Percentiles rank a stretch among this genome's conserved stretches.
Evolutionary conservation across 2,888 invertebrate genomes (phyloP).

Genomic region (Serrognathus titanus): DNA sequence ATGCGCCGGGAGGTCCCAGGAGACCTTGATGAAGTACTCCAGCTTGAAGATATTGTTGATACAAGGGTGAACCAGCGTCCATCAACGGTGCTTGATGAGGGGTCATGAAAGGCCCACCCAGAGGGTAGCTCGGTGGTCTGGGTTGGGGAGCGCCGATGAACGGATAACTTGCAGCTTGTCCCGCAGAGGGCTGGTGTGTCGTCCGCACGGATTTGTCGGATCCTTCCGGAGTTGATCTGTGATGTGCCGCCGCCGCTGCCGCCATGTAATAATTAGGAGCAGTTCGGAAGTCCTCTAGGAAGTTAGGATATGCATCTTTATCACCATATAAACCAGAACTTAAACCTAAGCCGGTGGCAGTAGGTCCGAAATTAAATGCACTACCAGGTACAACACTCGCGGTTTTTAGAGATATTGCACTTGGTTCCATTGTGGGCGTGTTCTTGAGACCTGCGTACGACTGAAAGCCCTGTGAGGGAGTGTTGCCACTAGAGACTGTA

Average conservation of each 20-base stretch:
- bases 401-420: slow-evolving; percentile 62
- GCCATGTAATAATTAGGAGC: slow-evolving; percentile 59
- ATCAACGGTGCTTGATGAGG: slow-evolving; percentile 51
- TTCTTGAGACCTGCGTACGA: slow-evolving; percentile 57
- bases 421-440: slow-evolving; percentile 41
- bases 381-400: slow-evolving; percentile 74
- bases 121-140: slow-evolving; percentile 55
- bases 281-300: slow-evolving; percentile 66
- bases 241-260: slow-evolving; percentile 51
- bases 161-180: slow-evolving; percentile 51
- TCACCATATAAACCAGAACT: slow-evolving; percentile 59
- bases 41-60: slow-evolving; percentile 70
- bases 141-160: slow-evolving; percentile 61
- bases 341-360: slow-evolving; percentile 58
- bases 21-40: slow-evolving; percentile 52
- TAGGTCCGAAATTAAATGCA: slow-evolving; percentile 79
- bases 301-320: slow-evolving; percentile 64
- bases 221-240: slow-evolving; percentile 50
- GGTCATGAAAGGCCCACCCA: slow-evolving; percentile 61
- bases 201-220: slow-evolving; percentile 41
- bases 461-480: slow-evolving; percentile 54
- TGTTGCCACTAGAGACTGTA: slow-evolving; percentile 25
- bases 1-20: slow-evolving; percentile 45
- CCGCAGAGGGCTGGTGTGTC: slow-evolving; percentile 50
- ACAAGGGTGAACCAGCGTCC: slow-evolving; percentile 64